Base-by-base conservation (phyloP, 1,140 invertebrate species). In the Leptinotarsa defecta region DNA sequence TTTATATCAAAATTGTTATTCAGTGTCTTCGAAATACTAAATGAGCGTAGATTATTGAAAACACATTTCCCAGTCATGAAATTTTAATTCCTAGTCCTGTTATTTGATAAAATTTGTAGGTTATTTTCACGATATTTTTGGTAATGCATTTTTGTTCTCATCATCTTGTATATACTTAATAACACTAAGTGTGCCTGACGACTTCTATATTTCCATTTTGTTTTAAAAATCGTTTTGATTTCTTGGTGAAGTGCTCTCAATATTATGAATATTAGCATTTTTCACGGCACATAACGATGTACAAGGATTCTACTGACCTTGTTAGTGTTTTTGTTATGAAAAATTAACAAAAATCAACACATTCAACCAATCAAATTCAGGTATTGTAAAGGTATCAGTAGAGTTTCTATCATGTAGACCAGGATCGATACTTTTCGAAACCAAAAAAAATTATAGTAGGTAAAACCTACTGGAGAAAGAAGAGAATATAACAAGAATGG, bases 211-310 rank as follows among this genome's bases (percentile, higher is more conserved):
- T 24, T 68, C 20, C 52, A 43, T 73, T 62, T 73, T 65, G 64
- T 65, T 65, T 15, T 73, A 22, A n/a, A 24, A 75, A 34, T 77
- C 69, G 62, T 73, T 74, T 69, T 75, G 49, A 27, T 73, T 69
- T 73, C 11, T 71, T 65, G 78, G 83, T 83, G 83, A 84, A 82
- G 73, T 82, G 83, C 79, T 83, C 78, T 78, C 79, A 79, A 83
- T 84, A 84, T 84, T 83, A 71, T 76, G 70, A 78, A 82, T 83
- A 83, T 82, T 77, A 77, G 81, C 78, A 82, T 43, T 79, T 71
- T 83, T 83, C 81, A 79, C 78, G 48, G 52, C 22, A 62, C 76
- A 13, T 71, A 17, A 62, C 20, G 22, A 65, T 74, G 69, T 43
- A 24, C 61, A 61, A 64, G 62, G 74, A 70, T 76, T 77, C 71